Conservation (phyloP, 2,113 vertebrate genomes). For the Strix aluco region DNA sequence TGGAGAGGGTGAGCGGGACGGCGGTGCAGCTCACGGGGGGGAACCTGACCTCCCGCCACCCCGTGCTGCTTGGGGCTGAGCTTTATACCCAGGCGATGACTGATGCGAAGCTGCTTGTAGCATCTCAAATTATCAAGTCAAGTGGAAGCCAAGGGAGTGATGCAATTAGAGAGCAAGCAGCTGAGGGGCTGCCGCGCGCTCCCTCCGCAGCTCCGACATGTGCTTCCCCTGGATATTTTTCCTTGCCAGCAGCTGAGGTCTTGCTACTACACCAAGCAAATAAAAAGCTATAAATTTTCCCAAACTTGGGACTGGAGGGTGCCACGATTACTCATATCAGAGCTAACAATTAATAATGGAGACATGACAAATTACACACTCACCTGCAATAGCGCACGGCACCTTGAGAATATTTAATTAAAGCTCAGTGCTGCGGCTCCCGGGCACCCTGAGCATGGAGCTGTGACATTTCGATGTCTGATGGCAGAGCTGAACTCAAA, state of each 20-base stretch:
- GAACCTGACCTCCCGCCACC: not conserved
- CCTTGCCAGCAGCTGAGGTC: not conserved
- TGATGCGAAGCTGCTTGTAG: not conserved
- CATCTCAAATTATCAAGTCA: not conserved
- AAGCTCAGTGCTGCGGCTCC: accelerated
- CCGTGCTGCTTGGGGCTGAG: accelerated
- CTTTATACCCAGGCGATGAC: not conserved
- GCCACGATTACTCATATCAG: not conserved
- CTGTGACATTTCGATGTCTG: not conserved
- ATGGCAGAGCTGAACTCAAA: not conserved
- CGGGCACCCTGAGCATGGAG: not conserved
- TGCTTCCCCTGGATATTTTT: not conserved
- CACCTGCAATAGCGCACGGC: not conserved
- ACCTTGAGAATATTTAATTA: not conserved
- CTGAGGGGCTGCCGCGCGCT: accelerated
- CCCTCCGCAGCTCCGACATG: not conserved
- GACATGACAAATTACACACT: not conserved
- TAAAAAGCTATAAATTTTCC: not conserved
- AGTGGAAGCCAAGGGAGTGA: not conserved
- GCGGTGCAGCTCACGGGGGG: accelerated
- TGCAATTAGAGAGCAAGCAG: not conserved
- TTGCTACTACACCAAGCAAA: not conserved
- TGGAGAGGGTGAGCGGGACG: not conserved
- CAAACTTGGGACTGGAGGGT: not conserved
- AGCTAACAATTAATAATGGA: not conserved